Base-by-base conservation (phyloP, 2,888 invertebrate genomes). In the Uloborus plumipes region DNA sequence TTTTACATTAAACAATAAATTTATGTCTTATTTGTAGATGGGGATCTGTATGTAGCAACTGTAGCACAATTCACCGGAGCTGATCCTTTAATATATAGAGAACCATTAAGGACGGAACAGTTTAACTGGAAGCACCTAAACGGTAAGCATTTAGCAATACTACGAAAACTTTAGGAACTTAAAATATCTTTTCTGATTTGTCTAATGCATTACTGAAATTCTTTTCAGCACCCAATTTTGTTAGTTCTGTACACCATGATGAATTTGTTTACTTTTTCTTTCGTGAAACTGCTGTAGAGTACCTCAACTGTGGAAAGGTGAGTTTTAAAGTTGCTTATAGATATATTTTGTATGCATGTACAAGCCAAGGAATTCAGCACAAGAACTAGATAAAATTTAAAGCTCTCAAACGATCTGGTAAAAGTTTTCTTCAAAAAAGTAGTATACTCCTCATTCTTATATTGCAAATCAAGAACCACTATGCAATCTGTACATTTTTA, bases 41-140 rank as follows among this genome's bases (percentile, higher is more conserved):
- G 94, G 39, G 94, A 96, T 88, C 91, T 98, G 87, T 98, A 96
- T 89, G 94, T 97, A 61, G 98, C 96, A 58, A 98, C 97, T 18
- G 96, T 96, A 72, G 95, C 98, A 4, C 98, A 99, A 90, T 97
- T 97, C 90, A 95, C 95, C 49, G 97, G 96, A 74, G 94, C 95
- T 26, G 98, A 99, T 90, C 95, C 98, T 0, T 91, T 99, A 71
- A 97, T 99, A 88, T 97, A 97, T 90, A 92, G 96, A 85, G 94
- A 95, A 87, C 94, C 94, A 84, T 92, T 96, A 86, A 92, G 97
- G 86, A 98, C 98, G 16, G 97, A 97, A 90, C 93, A 95, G 88
- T 95, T 95, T 86, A 97, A 98, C 91, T 92, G 96, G 86, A 94
- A 95, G 88, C 94, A 97, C 88, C 91, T 98, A 58, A 97, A 98